Conservation (phyloP, 37 sponge, comb jelly and placozoan genomes). For the Amphimedon queenslandica region DNA sequence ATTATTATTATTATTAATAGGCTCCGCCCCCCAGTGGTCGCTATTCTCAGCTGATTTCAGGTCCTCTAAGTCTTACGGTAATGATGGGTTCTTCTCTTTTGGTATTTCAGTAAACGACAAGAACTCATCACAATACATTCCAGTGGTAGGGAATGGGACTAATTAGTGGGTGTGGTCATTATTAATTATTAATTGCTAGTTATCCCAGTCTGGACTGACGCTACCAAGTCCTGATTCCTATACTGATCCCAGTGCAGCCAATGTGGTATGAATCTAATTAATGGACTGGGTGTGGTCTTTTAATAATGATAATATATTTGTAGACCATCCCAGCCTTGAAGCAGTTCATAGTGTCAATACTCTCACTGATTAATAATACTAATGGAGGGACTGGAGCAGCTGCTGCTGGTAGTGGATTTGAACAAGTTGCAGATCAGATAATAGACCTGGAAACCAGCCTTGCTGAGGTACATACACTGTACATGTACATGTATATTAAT, state of each 20-base stretch:
- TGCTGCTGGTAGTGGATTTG: background rate
- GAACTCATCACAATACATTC: slow-evolving; percentile 27
- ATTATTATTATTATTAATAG: no score
- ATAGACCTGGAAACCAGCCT: slow-evolving; percentile 31
- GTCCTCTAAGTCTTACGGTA: slow-evolving; percentile 23
- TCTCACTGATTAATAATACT: slow-evolving; percentile 10
- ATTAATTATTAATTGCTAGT: slow-evolving; percentile 6
- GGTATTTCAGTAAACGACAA: slow-evolving; percentile 31
- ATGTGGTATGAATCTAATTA: background rate
- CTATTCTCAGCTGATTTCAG: background rate
- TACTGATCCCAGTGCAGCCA: background rate
- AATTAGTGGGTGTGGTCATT: background rate
- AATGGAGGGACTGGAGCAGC: background rate
- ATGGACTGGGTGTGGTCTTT: background rate
- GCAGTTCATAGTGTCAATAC: background rate
- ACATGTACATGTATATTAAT: no score
- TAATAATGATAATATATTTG: background rate
- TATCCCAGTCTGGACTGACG: slow-evolving; percentile 18
- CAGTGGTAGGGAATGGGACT: slow-evolving; percentile 15
- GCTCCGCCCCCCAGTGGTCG: background rate
- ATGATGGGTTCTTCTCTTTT: slow-evolving; percentile 51
- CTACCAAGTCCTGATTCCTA: slow-evolving; percentile 8
- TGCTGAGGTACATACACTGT: slow-evolving; percentile 30
- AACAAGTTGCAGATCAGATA: slow-evolving; percentile 17
- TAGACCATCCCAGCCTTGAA: background rate